A percentile compares a stretch with the other conserved stretches of the same genome.
Conservation (phyloP, 1,140 invertebrate species). For the Calliphora vicina region DNA sequence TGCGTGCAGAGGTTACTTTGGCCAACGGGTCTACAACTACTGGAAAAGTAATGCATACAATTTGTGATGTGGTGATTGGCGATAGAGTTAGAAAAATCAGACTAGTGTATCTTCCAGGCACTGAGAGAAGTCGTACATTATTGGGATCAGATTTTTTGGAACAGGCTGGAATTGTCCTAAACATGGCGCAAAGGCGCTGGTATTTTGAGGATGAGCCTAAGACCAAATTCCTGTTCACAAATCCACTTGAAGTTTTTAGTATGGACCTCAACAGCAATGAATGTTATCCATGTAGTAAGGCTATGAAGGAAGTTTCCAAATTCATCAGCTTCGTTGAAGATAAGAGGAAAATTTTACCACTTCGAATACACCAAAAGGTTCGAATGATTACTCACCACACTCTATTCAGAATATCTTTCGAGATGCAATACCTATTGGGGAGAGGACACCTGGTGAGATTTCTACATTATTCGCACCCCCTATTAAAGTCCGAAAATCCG, state of each 20-base stretch:
- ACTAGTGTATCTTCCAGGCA: not conserved
- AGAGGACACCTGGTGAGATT: not conserved
- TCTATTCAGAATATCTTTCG: not conserved
- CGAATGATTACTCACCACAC: not conserved
- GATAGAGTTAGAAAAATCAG: not conserved
- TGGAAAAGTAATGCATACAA: not conserved
- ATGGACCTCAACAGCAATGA: too few relatives aligned
- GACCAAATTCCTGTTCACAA: not conserved
- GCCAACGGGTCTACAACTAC: not conserved
- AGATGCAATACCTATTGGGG: not conserved
- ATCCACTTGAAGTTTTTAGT: too few relatives aligned
- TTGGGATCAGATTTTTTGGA: not conserved
- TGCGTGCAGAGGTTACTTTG: not conserved
- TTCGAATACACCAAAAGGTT: not conserved
- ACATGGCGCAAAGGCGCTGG: too few relatives aligned
- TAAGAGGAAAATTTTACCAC: not conserved
- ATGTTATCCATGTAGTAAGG: not conserved
- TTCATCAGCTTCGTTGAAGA: too few relatives aligned
- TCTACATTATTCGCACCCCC: too few relatives aligned
- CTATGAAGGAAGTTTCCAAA: not conserved
- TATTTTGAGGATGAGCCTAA: constrained; percentile 35
- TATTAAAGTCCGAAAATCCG: too few relatives aligned
- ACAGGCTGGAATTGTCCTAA: not conserved
- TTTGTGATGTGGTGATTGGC: not conserved
- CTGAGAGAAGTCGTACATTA: not conserved